Conservation (phyloP, 2,888 invertebrate species). For the Thecophora atra region DNA sequence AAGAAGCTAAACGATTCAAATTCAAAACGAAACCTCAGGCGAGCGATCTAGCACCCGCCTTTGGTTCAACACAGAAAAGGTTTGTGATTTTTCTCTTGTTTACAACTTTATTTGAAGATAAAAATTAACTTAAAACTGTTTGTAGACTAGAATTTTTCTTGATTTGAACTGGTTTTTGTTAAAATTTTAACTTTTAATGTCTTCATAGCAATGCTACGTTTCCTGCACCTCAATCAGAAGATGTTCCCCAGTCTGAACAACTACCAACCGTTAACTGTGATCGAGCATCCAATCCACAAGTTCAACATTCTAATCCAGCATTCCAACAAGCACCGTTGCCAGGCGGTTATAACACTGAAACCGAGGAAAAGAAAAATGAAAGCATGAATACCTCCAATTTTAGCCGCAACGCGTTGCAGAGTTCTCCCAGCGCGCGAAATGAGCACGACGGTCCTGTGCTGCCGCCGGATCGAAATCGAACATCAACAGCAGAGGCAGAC, state of each 20-base stretch:
- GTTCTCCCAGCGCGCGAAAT: conserved; percentile 46
- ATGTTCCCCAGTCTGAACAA: conserved; percentile 36
- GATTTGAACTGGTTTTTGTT: not conserved
- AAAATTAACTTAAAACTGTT: not conserved
- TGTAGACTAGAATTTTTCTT: not conserved
- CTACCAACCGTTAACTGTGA: conserved; percentile 43
- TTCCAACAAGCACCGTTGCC: not conserved
- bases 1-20: conserved; percentile 50
- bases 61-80: not conserved
- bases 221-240: not conserved
- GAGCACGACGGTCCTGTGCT: conserved; percentile 44
- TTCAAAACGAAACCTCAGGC: conserved; percentile 48
- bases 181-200: not conserved
- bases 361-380: conserved; percentile 52
- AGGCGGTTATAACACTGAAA: conserved; percentile 7
- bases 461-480: conserved; percentile 18
- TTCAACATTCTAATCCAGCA: conserved; percentile 2
- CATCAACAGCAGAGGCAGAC: conserved; percentile 39
- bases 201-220: not conserved
- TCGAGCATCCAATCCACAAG: conserved; percentile 24
- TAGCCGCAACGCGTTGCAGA: conserved; percentile 35
- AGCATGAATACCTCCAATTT: conserved; percentile 45
- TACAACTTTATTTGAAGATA: not conserved
- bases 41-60: conserved; percentile 18
- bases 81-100: too few species aligned